Evolutionary conservation across 2,797 vertebrate genomes (phyloP).

Genomic region (Lemur catta): DNA sequence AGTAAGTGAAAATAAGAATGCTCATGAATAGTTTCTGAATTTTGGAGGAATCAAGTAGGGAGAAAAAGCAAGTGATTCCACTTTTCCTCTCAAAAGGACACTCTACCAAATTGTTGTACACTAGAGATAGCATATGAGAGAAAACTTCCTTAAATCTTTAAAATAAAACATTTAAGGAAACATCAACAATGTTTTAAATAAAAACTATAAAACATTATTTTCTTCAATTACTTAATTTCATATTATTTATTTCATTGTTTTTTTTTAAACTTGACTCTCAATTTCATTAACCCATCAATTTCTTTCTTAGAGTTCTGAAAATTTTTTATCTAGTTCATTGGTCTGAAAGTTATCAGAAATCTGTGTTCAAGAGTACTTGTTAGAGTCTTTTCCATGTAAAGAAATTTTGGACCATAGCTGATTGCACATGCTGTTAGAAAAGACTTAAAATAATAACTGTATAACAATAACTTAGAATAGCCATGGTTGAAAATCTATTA

Average conservation of each 20-base stretch:
- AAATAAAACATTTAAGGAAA: background rate
- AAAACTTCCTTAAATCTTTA: background rate
- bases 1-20: too few species aligned
- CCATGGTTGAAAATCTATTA: background rate
- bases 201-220: background rate
- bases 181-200: background rate
- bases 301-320: too few species aligned
- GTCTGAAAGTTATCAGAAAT: background rate
- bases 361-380: background rate
- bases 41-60: too few species aligned
- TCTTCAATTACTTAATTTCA: background rate
- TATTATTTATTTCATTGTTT: background rate
- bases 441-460: background rate
- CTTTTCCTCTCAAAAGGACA: too few species aligned
- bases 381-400: background rate
- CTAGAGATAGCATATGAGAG: background rate
- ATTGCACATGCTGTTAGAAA: background rate
- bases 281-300: background rate
- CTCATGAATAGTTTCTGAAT: too few species aligned
- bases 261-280: background rate
- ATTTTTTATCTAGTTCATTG: background rate
- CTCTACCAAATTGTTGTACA: too few species aligned
- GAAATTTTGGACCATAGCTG: too few species aligned
- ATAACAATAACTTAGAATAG: background rate
- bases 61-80: too few species aligned